Evolutionary conservation across 2,888 invertebrate genomes (phyloP), one percentile per base, ranked within the genome.

Genomic region (Cantharis flavilabris): DNA sequence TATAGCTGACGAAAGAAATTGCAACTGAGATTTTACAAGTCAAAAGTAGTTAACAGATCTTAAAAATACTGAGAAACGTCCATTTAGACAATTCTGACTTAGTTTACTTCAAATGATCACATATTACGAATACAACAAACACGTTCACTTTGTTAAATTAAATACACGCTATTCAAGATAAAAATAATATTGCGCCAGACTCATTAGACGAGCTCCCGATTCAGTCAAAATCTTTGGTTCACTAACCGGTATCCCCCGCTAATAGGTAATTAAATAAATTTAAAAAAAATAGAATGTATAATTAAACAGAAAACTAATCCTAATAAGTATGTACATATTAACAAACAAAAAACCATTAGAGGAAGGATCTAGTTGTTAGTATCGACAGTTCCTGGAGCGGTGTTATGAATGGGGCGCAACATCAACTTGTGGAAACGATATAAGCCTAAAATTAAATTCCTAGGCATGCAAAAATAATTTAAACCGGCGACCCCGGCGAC

Each of bases 141-240:
- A 86, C 84, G 80, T 75, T 79, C 64, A 75, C 67, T 79, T 81
- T 83, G 81, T 83, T 83, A 83, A 78, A 77, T 83, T 83, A 83
- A 81, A 83, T 84, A 83, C 82, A 84, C 83, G 83, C 84, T 85
- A 85, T 84, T 84, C 82, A 84, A 84, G 83, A 81, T 83, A 80
- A 82, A 49, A 71, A 80, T 77, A 16, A 70, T 76, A 82, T 82
- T 78, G 78, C 82, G 84, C 84, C 83, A 81, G 71, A 79, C 79
- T 82, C 82, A 73, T 74, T 62, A 79, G 77, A 72, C 78, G 69
- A 72, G 76, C 81, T 81, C 76, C 77, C 72, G 78, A 75, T 69
- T 78, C 72, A 77, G 84, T 83, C 85, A 85, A 86, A 85, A 85
- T 88, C 88, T 88, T 88, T 88, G 88, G 88, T 88, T 87, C 86